Percentiles rank a stretch among this genome's conserved stretches.
These are phyloP conservation scores for Temnothorax ravouxi DNA, from an alignment of 2,888 invertebrate species.

Conservation along the genomic window DNA sequence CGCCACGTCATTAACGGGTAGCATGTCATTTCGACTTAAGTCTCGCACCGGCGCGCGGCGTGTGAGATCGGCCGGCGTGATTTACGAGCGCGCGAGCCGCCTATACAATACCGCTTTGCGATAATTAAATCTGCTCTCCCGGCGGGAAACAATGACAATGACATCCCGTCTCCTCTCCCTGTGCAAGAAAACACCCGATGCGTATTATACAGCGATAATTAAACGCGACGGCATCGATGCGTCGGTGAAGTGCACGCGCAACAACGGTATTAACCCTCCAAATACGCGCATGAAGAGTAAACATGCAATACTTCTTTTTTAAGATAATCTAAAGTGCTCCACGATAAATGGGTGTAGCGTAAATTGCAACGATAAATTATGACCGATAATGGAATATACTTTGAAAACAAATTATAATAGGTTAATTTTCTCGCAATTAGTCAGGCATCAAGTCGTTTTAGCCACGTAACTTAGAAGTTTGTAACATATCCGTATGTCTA, in stretches of 20 bases:
- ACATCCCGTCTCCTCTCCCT: neutral
- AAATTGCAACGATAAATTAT: neutral
- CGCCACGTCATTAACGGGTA: slow-evolving; percentile 40
- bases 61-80: slow-evolving; percentile 13
- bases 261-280: neutral
- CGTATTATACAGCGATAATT: slow-evolving; percentile 37
- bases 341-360: neutral
- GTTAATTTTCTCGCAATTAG: neutral
- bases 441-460: neutral
- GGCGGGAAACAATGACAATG: slow-evolving; percentile 39
- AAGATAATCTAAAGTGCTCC: neutral
- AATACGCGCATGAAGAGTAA: neutral
- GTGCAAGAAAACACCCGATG: slow-evolving; percentile 7
- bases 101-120: slow-evolving; percentile 26
- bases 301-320: neutral
- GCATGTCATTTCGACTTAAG: slow-evolving; percentile 39
- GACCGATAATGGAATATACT: neutral
- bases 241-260: neutral
- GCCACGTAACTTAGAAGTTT: neutral
- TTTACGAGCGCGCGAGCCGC: slow-evolving; percentile 16
- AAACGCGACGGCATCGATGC: slow-evolving; percentile 13
- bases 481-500: neutral
- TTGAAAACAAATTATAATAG: neutral
- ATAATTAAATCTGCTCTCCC: slow-evolving; percentile 48
- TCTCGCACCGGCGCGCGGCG: neutral